phyloP scores from a whole-genome alignment of 2,888 invertebrate genomes.

The Nineta flava region DNA sequence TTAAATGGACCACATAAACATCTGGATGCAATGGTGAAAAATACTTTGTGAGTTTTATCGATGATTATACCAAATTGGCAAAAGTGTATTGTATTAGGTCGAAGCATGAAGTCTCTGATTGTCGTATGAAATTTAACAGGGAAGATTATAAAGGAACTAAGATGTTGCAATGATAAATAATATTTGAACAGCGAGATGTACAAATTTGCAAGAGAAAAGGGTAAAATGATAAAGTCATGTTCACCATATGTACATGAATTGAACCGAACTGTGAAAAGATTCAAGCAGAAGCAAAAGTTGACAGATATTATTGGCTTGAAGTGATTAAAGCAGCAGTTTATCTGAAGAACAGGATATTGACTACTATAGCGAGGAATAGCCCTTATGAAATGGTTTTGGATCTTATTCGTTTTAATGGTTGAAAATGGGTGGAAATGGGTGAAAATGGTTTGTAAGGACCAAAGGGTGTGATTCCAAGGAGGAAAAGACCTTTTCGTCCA shows the following conservation, averaged over 20 bases:
- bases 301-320: conserved; percentile 12
- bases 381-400: too few relatives aligned
- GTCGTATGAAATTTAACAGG: conserved; percentile 2
- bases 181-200: conserved; percentile 9
- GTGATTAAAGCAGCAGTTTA: conserved; percentile 10
- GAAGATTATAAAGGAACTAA: conserved; percentile 4
- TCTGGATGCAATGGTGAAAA: conserved; percentile 11
- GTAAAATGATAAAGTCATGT: conserved; percentile 10
- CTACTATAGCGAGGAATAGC: conserved; percentile 8
- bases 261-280: conserved; percentile 14
- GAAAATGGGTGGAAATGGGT: too few relatives aligned
- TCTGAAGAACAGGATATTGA: conserved; percentile 9
- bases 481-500: too few relatives aligned
- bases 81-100: conserved; percentile 6
- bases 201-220: conserved; percentile 13
- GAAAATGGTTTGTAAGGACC: too few relatives aligned
- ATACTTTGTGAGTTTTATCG: conserved; percentile 5
- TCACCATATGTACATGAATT: conserved; percentile 13
- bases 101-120: conserved; percentile 3
- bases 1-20: too few relatives aligned
- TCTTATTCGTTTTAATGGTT: too few relatives aligned
- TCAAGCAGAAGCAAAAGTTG: conserved; percentile 13
- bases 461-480: too few relatives aligned
- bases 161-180: conserved; percentile 8
- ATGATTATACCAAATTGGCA: conserved; percentile 5